phyloP scores from a whole-genome alignment of 2,888 invertebrate genomes.

The Netelia inedita region DNA sequence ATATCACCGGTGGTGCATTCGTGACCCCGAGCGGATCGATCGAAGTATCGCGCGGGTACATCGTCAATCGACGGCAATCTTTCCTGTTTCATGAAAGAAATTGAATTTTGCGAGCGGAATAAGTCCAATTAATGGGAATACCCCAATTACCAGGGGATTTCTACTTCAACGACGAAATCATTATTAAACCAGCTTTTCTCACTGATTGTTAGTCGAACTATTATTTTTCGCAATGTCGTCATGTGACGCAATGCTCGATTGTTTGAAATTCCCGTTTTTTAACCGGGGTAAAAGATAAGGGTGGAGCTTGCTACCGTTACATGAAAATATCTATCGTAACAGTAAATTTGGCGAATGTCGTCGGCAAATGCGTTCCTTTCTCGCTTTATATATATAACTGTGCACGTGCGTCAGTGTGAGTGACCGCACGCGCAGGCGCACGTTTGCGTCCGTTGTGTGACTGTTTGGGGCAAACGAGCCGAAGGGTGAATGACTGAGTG shows the following conservation, averaged over 20 bases:
- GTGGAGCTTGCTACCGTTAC: too few species aligned
- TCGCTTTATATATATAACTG: background rate
- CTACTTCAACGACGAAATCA: background rate
- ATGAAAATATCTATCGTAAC: constrained; percentile 2
- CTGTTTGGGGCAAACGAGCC: constrained; percentile 36
- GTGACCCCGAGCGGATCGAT: background rate
- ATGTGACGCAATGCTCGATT: background rate
- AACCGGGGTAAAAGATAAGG: too few species aligned
- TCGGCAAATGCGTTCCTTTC: constrained; percentile 6
- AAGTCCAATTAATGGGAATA: constrained; percentile 17
- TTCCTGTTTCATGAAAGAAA: constrained; percentile 45
- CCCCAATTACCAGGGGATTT: background rate
- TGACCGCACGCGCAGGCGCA: background rate
- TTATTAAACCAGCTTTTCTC: background rate
- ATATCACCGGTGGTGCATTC: constrained; percentile 14
- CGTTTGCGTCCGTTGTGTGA: background rate
- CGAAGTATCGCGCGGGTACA: constrained; percentile 8
- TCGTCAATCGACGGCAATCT: constrained; percentile 28
- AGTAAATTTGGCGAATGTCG: constrained; percentile 36
- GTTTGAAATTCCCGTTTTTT: background rate
- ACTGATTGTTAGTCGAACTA: too few species aligned
- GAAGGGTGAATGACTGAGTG: constrained; percentile 56
- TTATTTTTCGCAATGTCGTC: too few species aligned
- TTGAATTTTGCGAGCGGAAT: constrained; percentile 35
- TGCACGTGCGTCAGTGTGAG: background rate